Evolutionary conservation across 2,888 invertebrate species (phyloP).

Genomic region (Mythimna impura): DNA sequence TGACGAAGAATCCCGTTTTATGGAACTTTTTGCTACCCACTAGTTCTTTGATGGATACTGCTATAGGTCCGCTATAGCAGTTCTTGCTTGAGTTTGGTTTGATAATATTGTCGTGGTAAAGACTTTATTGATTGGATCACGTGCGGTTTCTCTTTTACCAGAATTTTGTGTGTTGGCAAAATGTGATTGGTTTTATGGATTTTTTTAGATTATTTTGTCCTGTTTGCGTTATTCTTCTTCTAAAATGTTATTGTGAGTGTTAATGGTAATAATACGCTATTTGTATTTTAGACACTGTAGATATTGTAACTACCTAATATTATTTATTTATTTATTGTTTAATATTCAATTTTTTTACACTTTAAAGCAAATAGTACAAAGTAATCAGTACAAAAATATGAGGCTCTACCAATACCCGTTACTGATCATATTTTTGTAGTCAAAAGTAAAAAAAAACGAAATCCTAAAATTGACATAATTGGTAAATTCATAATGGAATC

Average conservation of each 20-base stretch:
- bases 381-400: no score
- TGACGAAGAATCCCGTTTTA: conserved; percentile 59
- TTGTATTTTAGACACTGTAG: not conserved
- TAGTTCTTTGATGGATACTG: conserved; percentile 34
- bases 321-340: no score
- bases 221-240: not conserved
- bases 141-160: conserved; percentile 27
- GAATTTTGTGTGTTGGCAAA: not conserved
- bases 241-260: not conserved
- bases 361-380: no score
- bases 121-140: conserved; percentile 51
- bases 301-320: no score
- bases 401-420: no score
- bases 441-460: no score
- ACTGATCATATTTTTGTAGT: no score
- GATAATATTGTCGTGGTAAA: conserved; percentile 37
- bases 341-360: no score
- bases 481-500: no score
- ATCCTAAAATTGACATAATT: no score
- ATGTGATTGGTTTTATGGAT: not conserved
- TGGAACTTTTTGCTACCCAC: conserved; percentile 59
- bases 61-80: conserved; percentile 3
- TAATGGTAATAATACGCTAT: not conserved
- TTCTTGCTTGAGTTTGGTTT: conserved; percentile 32
- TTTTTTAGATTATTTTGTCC: not conserved